Conservation (phyloP, 2,888 invertebrate species). For the Cerceris rybyensis region DNA sequence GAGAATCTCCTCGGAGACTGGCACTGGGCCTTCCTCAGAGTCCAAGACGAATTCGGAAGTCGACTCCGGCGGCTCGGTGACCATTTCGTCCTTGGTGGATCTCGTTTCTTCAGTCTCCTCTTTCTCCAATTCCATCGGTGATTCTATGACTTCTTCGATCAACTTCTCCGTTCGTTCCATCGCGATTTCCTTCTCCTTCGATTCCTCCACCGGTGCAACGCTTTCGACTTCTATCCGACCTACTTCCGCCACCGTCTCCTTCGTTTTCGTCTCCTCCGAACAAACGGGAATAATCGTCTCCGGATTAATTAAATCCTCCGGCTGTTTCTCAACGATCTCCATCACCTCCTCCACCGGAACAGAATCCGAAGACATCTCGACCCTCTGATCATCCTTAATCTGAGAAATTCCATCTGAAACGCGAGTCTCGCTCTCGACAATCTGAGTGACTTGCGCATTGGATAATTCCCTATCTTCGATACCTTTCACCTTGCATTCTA, state of each 20-base stretch:
- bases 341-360: neutral
- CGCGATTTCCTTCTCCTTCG: neutral
- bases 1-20: slow-evolving; percentile 63
- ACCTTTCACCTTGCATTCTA: too few species aligned
- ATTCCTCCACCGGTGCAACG: neutral
- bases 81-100: slow-evolving; percentile 1
- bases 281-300: too few species aligned
- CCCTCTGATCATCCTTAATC: neutral
- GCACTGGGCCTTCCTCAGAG: slow-evolving; percentile 72
- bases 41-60: slow-evolving; percentile 50
- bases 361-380: slow-evolving; percentile 3
- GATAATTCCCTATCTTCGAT: too few species aligned
- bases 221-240: slow-evolving; percentile 2
- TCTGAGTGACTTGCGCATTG: too few species aligned
- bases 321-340: slow-evolving; percentile 6
- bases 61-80: slow-evolving; percentile 1
- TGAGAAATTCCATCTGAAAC: neutral
- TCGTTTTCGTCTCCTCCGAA: neutral
- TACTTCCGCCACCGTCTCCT: neutral
- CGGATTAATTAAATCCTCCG: neutral
- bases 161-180: slow-evolving; percentile 9
- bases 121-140: neutral
- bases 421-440: too few species aligned
- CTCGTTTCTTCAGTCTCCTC: slow-evolving; percentile 26
- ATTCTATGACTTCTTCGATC: slow-evolving; percentile 21